phyloP scores from a whole-genome alignment of 2,797 vertebrate genomes.

The Apodemus agrarius region DNA sequence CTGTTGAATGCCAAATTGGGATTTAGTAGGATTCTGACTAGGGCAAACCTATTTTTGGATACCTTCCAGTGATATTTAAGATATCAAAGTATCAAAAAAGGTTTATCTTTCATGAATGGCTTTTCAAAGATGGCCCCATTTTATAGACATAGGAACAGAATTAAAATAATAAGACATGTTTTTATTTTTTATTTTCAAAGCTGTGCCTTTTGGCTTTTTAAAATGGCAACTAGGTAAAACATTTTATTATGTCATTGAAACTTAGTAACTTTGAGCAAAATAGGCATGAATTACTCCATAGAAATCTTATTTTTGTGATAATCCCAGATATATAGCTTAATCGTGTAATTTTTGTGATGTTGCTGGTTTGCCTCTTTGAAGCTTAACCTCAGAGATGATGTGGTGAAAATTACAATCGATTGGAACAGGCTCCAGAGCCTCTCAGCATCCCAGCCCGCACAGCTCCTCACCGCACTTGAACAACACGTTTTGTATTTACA shows the following conservation, averaged over 20 bases:
- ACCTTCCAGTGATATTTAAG: constrained; percentile 56
- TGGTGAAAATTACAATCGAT: constrained; percentile 92
- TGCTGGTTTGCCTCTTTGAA: constrained; percentile 86
- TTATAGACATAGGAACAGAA: constrained; percentile 45
- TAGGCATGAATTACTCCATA: constrained; percentile 54
- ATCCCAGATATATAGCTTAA: constrained; percentile 70
- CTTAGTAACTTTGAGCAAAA: constrained; percentile 60
- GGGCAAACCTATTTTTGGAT: constrained; percentile 14
- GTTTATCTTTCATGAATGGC: not conserved
- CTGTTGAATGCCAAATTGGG: constrained; percentile 53
- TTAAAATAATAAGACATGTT: constrained; percentile 20
- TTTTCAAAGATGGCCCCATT: constrained; percentile 57
- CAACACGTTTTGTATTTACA: constrained; percentile 94
- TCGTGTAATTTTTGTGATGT: constrained; percentile 77
- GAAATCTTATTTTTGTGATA: constrained; percentile 75
- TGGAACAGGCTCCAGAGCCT: constrained; percentile 88
- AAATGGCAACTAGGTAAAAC: constrained; percentile 58
- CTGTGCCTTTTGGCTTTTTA: constrained; percentile 47
- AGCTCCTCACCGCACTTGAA: constrained; percentile 91
- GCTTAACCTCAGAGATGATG: constrained; percentile 91
- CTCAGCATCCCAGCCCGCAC: constrained; percentile 86
- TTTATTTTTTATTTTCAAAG: constrained; percentile 22
- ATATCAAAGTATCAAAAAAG: constrained; percentile 39
- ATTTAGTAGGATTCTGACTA: constrained; percentile 47
- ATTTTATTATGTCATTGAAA: constrained; percentile 72